Conservation (phyloP, 2,113 vertebrate genomes). For the Centropus bengalensis region DNA sequence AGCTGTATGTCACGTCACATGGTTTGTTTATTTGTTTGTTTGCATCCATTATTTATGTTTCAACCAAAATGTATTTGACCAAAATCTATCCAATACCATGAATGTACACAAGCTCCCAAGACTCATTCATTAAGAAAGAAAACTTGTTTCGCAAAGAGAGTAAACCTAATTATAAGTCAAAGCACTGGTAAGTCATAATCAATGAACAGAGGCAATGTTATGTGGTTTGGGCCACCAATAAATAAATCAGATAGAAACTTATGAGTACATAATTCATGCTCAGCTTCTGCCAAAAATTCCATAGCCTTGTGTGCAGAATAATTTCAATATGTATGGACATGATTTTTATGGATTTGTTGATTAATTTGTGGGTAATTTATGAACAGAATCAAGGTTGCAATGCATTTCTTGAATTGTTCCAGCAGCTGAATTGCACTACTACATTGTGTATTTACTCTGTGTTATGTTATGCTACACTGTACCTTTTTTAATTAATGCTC, state of each 20-base stretch:
- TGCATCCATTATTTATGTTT: neutral
- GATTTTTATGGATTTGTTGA: neutral
- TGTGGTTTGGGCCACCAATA: neutral
- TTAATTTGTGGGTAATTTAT: neutral
- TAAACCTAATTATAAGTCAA: neutral
- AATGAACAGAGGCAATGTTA: neutral
- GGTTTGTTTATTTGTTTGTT: neutral
- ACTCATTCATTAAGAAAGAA: neutral
- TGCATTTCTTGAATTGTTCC: neutral
- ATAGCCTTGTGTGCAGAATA: neutral
- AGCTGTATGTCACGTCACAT: neutral
- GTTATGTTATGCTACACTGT: neutral
- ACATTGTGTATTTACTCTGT: neutral
- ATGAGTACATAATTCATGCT: neutral
- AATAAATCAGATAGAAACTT: neutral
- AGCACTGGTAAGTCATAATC: neutral
- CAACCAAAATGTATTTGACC: neutral
- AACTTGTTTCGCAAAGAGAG: neutral
- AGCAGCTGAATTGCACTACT: neutral
- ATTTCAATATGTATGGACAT: neutral
- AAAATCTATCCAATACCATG: neutral
- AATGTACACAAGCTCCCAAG: neutral
- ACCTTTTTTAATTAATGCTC: neutral
- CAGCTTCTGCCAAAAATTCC: neutral
- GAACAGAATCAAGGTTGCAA: neutral